Percentiles rank a stretch among this genome's conserved stretches.
Conservation (phyloP, 2,797 vertebrate species). For the Leptatherina wallacei region DNA sequence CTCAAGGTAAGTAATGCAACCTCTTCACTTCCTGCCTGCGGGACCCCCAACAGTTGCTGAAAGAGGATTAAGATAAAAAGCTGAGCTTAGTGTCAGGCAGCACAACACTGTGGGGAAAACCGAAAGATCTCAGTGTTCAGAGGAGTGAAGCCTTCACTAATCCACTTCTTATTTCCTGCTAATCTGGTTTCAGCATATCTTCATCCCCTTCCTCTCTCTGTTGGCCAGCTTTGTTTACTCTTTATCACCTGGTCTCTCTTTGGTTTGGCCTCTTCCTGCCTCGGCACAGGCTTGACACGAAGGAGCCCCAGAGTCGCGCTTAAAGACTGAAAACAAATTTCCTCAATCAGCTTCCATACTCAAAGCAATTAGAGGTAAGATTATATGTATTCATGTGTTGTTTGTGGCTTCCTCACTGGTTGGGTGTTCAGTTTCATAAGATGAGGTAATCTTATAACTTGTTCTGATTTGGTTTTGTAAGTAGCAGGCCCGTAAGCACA, state of each 20-base stretch:
- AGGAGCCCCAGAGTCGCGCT: slow-evolving; percentile 33
- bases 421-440: background rate
- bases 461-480: background rate
- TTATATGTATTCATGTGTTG: background rate
- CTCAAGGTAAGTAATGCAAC: slow-evolving; percentile 57
- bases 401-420: background rate
- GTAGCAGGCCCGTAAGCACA: background rate
- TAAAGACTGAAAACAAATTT: slow-evolving; percentile 29
- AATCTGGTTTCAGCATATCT: slow-evolving; percentile 80
- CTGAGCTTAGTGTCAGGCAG: slow-evolving; percentile 79
- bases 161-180: slow-evolving; percentile 80
- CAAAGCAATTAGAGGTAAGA: background rate
- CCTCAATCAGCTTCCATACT: slow-evolving; percentile 13
- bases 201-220: slow-evolving; percentile 74
- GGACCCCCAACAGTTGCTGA: slow-evolving; percentile 68
- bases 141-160: slow-evolving; percentile 77
- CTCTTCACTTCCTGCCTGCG: slow-evolving; percentile 72
- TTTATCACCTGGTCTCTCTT: slow-evolving; percentile 67
- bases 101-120: slow-evolving; percentile 68
- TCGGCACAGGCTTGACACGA: slow-evolving; percentile 20
- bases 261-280: slow-evolving; percentile 62
- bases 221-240: slow-evolving; percentile 65
- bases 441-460: background rate
- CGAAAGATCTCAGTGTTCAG: slow-evolving; percentile 76
- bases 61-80: slow-evolving; percentile 82